Conservation (phyloP, 2,113 vertebrate genomes). For the Ctenodactylus gundi region DNA sequence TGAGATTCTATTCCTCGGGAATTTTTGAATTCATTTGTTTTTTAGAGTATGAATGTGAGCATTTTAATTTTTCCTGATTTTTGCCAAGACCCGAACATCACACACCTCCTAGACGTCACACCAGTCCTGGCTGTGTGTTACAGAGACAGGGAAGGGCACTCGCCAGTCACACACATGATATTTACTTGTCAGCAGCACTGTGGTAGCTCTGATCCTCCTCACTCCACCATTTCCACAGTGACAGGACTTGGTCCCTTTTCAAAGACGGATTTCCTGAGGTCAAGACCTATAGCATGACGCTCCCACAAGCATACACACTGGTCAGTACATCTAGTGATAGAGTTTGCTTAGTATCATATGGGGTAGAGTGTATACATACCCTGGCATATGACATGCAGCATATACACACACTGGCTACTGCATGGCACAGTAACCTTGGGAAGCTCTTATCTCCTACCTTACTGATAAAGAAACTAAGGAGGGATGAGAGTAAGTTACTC, state of each 20-base stretch:
- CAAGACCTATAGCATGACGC: no score
- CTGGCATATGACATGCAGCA: no score
- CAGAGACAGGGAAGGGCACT: background rate
- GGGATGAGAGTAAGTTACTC: background rate
- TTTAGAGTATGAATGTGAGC: background rate
- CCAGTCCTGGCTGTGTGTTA: background rate
- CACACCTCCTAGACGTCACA: no score
- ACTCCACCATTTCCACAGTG: no score
- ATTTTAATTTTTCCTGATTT: background rate
- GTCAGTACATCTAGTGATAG: accelerated
- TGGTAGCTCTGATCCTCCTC: background rate
- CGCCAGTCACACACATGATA: accelerated
- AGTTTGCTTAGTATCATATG: no score
- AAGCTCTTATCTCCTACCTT: background rate
- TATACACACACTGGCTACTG: no score
- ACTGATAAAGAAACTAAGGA: background rate
- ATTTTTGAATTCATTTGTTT: background rate
- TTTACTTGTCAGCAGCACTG: background rate
- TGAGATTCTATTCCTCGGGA: background rate
- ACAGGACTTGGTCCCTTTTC: background rate
- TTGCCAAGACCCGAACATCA: background rate
- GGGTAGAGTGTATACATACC: background rate
- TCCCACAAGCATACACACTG: background rate
- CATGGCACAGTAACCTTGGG: background rate
- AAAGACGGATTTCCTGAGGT: background rate